Evolutionary conservation across 2,113 vertebrate species (phyloP), one percentile per base, ranked within the genome.

Genomic region (Misgurnus anguillicaudatus): DNA sequence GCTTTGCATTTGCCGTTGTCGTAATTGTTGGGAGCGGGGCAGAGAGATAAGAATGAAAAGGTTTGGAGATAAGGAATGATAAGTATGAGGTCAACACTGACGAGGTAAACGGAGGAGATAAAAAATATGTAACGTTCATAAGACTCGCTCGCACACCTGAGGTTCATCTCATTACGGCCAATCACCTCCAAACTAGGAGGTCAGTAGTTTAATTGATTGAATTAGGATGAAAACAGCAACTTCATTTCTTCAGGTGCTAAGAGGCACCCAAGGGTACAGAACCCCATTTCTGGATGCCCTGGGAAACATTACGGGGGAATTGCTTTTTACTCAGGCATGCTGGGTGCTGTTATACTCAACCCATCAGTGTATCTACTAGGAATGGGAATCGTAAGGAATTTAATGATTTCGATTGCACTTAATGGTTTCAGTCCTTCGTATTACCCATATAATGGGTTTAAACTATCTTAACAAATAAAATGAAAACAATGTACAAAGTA

Each of bases 21-120:
- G 38, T 31, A 38, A 65, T 74, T 53, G 69, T 21, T 63, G 51
- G 53, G 45, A 16, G 41, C 36, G 53, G 19, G 10, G 41, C 6
- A 19, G 21, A 45, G 42, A 14, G 65, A 75, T 79, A 47, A 65
- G 65, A 53, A 70, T 39, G 55, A 42, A 81, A 69, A 36, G 47
- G 57, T 78, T 48, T 68, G 19, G 64, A 79, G 71, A 76, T 79
- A 70, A 76, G 77, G 41, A 55, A 16, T 68, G 55, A 82, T 79
- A 64, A 75, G 61, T 57, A 72, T 48, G 19, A 71, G 75, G 75
- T 70, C 63, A 78, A 62, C 9, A 63, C 74, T 58, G 76, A 66
- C 21, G 53, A 4, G 63, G 65, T n/a, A 67, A 31, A 53, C 53
- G 41, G 53, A 36, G 21, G 31, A 13, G 19, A 69, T 63, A n/a